Conservation (phyloP, 2,888 invertebrate species). For the Pristionchus japonicus region DNA sequence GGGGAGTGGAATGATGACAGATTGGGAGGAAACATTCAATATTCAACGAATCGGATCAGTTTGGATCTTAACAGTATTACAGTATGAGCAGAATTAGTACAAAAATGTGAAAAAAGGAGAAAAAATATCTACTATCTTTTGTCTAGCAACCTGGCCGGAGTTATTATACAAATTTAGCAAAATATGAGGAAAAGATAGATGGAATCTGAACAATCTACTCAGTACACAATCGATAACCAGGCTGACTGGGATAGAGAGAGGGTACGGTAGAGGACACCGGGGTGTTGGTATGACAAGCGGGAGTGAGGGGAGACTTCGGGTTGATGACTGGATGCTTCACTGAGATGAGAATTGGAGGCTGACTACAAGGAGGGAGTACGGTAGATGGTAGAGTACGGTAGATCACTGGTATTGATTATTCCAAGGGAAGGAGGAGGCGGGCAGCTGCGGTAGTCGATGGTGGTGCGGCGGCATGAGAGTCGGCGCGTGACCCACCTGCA, state of each 20-base stretch:
- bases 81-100: constrained; percentile 7
- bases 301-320: neutral
- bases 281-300: too few species aligned
- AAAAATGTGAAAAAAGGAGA: neutral
- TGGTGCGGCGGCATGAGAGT: neutral
- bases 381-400: constrained; percentile 1
- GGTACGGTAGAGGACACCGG: neutral
- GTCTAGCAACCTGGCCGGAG: constrained; percentile 20
- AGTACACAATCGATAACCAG: too few species aligned
- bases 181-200: neutral
- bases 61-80: neutral
- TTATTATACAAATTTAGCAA: constrained; percentile 7
- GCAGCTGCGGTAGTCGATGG: neutral
- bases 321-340: constrained; percentile 29
- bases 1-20: neutral
- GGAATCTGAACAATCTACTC: neutral
- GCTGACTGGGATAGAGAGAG: neutral
- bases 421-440: neutral
- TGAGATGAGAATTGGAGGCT: constrained; percentile 3
- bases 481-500: neutral
- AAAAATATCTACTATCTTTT: neutral
- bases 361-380: neutral
- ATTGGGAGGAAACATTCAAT: neutral
- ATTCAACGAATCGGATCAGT: constrained; percentile 24
- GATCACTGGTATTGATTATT: constrained; percentile 39